phyloP scores from a whole-genome alignment of 2,113 vertebrate genomes.

The Corythornis madagascariensis region DNA sequence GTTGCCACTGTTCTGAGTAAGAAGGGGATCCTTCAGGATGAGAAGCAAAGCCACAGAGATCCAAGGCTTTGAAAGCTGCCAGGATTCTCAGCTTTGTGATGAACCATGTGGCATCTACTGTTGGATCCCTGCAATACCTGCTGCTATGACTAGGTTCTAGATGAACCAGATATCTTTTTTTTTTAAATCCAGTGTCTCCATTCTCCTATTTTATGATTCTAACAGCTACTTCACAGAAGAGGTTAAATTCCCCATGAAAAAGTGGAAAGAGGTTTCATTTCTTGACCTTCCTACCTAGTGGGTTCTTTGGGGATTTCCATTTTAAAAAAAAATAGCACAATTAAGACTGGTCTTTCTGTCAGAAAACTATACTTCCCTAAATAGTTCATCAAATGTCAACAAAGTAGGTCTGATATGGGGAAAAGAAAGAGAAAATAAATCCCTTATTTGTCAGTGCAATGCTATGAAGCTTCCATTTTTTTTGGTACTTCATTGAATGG shows the following conservation, averaged over 20 bases:
- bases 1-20: background rate
- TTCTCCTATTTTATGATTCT: background rate
- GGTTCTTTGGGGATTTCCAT: slow-evolving; percentile 4
- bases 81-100: background rate
- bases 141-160: background rate
- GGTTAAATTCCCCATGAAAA: background rate
- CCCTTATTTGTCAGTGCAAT: background rate
- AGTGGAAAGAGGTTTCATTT: background rate
- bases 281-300: background rate
- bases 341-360: background rate
- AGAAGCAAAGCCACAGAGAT: background rate
- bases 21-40: background rate
- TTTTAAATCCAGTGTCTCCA: background rate
- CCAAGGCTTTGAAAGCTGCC: background rate
- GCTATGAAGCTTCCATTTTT: background rate
- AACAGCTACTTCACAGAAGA: background rate
- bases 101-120: background rate
- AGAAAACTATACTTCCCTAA: slow-evolving; percentile 20
- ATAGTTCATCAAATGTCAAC: background rate
- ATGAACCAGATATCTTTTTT: background rate
- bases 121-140: background rate
- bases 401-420: background rate
- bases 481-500: background rate
- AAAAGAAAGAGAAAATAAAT: background rate
- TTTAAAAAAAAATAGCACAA: background rate